Percentiles rank a stretch among this genome's conserved stretches.
These are phyloP conservation scores for Intellagama lesueurii DNA, from an alignment of 2,797 vertebrate genomes.

Conservation along the genomic window DNA sequence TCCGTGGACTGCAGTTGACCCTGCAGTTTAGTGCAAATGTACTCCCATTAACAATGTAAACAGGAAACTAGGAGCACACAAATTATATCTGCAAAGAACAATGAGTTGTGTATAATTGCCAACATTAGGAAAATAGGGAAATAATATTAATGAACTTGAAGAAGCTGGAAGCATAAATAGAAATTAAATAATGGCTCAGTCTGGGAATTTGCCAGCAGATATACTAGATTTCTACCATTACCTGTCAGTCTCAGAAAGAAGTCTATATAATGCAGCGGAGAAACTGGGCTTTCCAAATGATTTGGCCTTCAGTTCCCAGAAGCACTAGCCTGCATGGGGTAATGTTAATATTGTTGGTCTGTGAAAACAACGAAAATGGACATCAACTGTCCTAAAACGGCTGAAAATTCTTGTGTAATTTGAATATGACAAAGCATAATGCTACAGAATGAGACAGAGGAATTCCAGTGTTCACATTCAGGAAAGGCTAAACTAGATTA, in stretches of 20 bases:
- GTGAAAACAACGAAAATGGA: not conserved
- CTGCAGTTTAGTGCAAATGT: not conserved
- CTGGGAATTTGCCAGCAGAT: not conserved
- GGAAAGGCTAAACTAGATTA: not conserved
- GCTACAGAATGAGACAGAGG: not conserved
- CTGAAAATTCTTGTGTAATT: not conserved
- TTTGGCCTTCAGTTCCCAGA: not conserved
- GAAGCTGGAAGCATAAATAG: not conserved
- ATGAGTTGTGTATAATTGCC: not conserved
- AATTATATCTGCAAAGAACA: conserved; percentile 11
- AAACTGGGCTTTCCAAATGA: not conserved
- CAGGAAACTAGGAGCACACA: not conserved
- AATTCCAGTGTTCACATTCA: not conserved
- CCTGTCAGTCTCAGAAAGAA: not conserved
- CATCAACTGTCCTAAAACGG: not conserved
- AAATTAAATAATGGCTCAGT: conserved; percentile 22
- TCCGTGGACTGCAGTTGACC: not conserved
- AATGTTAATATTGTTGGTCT: conserved; percentile 2
- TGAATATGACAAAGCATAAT: not conserved
- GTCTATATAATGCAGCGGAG: not conserved
- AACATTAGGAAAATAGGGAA: not conserved
- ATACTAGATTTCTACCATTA: not conserved
- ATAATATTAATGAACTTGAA: conserved; percentile 20
- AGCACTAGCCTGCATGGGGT: not conserved
- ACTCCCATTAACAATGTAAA: not conserved